phyloP scores from a whole-genome alignment of 2,797 vertebrate genomes.

The Tapirus indicus region DNA sequence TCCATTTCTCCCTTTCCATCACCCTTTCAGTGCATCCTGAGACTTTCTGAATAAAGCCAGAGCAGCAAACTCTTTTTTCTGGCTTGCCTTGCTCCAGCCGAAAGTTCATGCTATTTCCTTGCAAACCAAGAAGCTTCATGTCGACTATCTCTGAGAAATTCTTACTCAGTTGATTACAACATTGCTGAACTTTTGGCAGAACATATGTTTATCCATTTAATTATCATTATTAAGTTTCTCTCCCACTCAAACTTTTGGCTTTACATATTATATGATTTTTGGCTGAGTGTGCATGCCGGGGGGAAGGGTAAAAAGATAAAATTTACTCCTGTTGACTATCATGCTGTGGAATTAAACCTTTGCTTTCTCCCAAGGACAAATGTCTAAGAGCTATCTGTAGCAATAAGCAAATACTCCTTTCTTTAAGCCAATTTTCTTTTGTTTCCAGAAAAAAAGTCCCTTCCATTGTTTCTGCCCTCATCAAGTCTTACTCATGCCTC shows the following conservation, averaged over 20 bases:
- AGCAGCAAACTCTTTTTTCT: not conserved
- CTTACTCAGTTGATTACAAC: not conserved
- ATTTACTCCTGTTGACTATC: not conserved
- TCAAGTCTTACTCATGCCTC: conserved; percentile 70
- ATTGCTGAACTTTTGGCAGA: conserved; percentile 42
- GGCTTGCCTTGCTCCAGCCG: not conserved
- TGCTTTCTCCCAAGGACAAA: not conserved
- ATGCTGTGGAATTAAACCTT: not conserved
- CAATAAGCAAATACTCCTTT: not conserved
- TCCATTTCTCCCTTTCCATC: not conserved
- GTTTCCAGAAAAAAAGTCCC: not conserved
- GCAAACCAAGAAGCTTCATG: not conserved
- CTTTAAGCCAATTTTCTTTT: not conserved
- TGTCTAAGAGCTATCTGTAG: not conserved
- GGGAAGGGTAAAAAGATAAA: not conserved
- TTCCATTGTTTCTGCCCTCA: not conserved
- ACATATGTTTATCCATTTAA: conserved; percentile 54
- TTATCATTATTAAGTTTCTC: conserved; percentile 62
- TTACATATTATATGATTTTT: conserved; percentile 70
- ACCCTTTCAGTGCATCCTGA: not conserved
- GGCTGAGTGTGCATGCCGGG: not conserved
- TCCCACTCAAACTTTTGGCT: conserved; percentile 71
- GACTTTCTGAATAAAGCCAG: not conserved
- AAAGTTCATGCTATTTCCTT: not conserved
- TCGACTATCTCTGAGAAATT: conserved; percentile 35